These are phyloP conservation scores for Erethizon dorsatum DNA, from an alignment of 2,797 vertebrate species.

Conservation along the genomic window DNA sequence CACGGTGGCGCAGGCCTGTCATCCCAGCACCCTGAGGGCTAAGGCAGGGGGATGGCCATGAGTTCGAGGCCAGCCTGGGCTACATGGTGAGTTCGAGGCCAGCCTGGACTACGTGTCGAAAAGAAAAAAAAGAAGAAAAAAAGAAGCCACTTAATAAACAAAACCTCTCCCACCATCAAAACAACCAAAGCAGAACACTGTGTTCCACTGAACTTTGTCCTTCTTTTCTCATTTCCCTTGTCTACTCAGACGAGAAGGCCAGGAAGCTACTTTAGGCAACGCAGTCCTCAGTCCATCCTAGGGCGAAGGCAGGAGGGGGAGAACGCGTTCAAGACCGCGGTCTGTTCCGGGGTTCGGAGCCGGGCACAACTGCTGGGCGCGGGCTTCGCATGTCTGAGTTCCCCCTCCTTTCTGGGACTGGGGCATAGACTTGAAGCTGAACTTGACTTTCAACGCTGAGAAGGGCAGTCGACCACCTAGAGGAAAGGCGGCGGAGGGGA, in stretches of 20 bases:
- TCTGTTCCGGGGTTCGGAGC: background rate
- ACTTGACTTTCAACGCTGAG: slow-evolving; percentile 22
- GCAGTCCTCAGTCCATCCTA: background rate
- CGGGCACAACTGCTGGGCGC: background rate
- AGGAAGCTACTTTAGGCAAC: slow-evolving; percentile 88
- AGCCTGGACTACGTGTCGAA: background rate
- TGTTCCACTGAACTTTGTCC: slow-evolving; percentile 21
- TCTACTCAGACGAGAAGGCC: background rate
- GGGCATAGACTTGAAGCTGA: background rate
- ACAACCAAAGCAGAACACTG: background rate
- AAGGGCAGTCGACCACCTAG: background rate
- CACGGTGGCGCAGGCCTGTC: background rate
- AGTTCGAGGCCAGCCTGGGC: background rate
- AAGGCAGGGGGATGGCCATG: background rate
- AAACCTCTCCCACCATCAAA: background rate
- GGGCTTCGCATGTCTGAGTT: background rate
- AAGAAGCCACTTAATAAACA: background rate
- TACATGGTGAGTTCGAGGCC: background rate
- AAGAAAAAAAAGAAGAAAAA: too few relatives aligned
- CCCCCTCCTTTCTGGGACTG: background rate
- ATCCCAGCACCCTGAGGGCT: background rate
- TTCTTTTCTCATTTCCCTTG: background rate
- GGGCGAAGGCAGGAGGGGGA: too few relatives aligned
- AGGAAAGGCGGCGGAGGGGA: background rate
- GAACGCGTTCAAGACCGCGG: background rate